Percentiles rank a stretch among this genome's conserved stretches.
phyloP scores from a whole-genome alignment of 2,113 vertebrate genomes.

The Hippocampus zosterae region DNA sequence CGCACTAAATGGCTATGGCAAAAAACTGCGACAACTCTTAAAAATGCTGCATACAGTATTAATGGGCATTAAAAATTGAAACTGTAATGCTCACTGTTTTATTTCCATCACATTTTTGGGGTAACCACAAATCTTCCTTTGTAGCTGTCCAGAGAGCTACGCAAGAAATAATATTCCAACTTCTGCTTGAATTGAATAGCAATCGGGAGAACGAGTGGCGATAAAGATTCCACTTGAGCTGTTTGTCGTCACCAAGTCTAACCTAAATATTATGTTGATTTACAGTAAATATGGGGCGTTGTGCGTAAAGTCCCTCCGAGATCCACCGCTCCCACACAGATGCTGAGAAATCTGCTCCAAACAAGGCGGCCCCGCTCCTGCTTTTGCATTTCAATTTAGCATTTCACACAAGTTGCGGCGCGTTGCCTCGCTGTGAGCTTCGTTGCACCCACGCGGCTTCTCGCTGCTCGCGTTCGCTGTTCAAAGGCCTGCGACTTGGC shows the following conservation, averaged over 20 bases:
- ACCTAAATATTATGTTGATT: slow-evolving; percentile 61
- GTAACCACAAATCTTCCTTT: too few relatives aligned
- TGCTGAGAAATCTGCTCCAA: slow-evolving; percentile 73
- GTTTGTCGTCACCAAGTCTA: slow-evolving; percentile 50
- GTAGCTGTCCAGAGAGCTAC: neutral
- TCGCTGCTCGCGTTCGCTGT: slow-evolving; percentile 54
- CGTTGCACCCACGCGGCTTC: slow-evolving; percentile 68
- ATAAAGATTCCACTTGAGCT: slow-evolving; percentile 38
- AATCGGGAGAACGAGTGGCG: slow-evolving; percentile 18
- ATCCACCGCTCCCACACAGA: slow-evolving; percentile 70
- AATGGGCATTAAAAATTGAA: neutral
- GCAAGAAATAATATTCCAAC: neutral
- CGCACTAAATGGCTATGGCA: neutral
- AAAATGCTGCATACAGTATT: neutral
- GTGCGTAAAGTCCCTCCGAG: slow-evolving; percentile 54
- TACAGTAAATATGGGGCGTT: slow-evolving; percentile 62
- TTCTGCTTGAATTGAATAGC: neutral
- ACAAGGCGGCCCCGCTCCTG: slow-evolving; percentile 66
- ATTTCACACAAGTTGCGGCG: slow-evolving; percentile 76
- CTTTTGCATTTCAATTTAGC: slow-evolving; percentile 78
- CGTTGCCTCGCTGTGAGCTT: slow-evolving; percentile 62
- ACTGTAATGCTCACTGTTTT: neutral
- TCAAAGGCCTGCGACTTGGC: slow-evolving; percentile 66
- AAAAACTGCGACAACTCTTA: neutral
- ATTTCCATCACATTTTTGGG: neutral